phyloP scores from a whole-genome alignment of 2,888 invertebrate species.

The Meghimatium bilineatum region DNA sequence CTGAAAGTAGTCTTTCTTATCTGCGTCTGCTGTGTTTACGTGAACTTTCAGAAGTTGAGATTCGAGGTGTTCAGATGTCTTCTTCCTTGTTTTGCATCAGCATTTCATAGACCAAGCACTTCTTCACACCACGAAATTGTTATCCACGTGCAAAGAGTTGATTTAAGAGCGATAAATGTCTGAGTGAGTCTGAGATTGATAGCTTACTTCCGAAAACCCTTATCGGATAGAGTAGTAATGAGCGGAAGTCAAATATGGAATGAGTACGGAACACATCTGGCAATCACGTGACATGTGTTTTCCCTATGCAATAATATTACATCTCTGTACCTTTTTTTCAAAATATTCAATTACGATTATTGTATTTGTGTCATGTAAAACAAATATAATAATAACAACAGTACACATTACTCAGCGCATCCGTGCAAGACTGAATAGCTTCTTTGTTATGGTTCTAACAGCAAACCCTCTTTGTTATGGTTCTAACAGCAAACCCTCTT shows the following conservation, averaged over 20 bases:
- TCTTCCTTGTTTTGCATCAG: conserved; percentile 20
- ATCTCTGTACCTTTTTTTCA: no score
- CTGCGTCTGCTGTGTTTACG: neutral
- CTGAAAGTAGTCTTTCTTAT: neutral
- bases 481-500: no score
- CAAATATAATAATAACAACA: no score
- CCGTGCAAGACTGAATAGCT: no score
- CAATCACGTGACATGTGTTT: neutral
- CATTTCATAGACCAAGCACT: neutral
- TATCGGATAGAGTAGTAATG: neutral
- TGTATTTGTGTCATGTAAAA: no score
- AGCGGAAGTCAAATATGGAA: neutral
- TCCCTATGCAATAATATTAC: no score
- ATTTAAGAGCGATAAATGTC: neutral
- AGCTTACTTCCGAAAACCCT: conserved; percentile 24
- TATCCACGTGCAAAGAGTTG: neutral
- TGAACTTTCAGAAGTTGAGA: conserved; percentile 27
- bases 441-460: no score
- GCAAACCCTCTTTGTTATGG: no score
- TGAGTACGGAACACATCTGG: neutral
- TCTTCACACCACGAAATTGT: neutral
- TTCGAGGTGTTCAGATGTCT: conserved; percentile 7
- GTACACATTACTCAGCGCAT: no score
- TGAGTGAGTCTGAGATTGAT: neutral
- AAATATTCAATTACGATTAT: no score